Evolutionary conservation across 2,113 vertebrate genomes (phyloP).

Genomic region (Xyrauchen texanus): DNA sequence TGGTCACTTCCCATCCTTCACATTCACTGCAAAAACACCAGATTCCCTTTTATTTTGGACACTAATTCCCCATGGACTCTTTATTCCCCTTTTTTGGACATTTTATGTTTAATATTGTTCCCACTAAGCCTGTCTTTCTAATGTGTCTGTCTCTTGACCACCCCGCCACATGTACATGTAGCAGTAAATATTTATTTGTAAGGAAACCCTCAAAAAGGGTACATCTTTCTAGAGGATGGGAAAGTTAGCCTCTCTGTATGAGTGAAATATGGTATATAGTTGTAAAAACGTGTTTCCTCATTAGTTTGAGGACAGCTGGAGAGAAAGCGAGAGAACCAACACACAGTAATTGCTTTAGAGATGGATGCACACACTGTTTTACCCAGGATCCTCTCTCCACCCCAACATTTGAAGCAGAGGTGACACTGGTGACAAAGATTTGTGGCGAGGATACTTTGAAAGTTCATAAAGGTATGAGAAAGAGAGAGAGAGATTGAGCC

Average conservation of each 20-base stretch:
- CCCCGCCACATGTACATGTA: background rate
- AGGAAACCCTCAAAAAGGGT: background rate
- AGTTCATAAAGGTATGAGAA: slow-evolving; percentile 50
- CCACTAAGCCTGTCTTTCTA: background rate
- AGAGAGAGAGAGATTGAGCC: slow-evolving; percentile 43
- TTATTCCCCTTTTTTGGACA: too few species aligned
- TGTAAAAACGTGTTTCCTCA: slow-evolving; percentile 13
- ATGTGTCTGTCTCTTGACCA: too few species aligned
- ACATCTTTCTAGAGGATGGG: background rate
- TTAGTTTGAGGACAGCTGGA: slow-evolving; percentile 50
- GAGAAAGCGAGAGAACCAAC: slow-evolving; percentile 53
- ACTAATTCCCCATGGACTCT: too few species aligned
- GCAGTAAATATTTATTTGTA: background rate
- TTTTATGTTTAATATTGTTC: too few species aligned
- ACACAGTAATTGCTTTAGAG: slow-evolving; percentile 55
- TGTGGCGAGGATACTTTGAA: slow-evolving; percentile 36
- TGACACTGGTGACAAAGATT: slow-evolving; percentile 5
- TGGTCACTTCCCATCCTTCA: too few species aligned
- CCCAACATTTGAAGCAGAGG: slow-evolving; percentile 50
- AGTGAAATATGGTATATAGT: slow-evolving; percentile 21
- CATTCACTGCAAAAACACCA: too few species aligned
- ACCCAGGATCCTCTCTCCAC: slow-evolving; percentile 56
- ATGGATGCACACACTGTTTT: slow-evolving; percentile 57
- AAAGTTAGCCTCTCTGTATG: background rate
- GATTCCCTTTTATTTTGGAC: too few species aligned